phyloP scores from a whole-genome alignment of 2,113 vertebrate species.

The Chinchilla lanigera region DNA sequence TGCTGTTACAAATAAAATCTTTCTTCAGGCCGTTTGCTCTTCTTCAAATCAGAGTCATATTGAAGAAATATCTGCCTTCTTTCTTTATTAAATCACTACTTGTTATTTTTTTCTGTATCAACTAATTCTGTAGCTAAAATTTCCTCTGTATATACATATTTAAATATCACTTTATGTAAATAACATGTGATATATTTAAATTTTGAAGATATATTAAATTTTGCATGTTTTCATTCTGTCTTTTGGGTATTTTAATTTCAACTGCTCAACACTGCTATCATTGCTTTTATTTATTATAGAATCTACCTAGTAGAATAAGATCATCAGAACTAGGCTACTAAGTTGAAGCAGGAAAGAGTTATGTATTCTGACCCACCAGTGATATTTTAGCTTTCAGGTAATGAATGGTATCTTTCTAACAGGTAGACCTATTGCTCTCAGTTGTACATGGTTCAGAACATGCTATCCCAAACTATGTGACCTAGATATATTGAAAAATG shows the following conservation, averaged over 20 bases:
- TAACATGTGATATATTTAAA: background rate
- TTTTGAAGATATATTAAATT: background rate
- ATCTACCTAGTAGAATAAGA: background rate
- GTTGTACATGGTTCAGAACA: background rate
- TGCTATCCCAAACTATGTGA: background rate
- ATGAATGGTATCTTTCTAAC: background rate
- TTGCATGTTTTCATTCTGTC: background rate
- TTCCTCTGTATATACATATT: background rate
- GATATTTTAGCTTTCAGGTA: conserved; percentile 11
- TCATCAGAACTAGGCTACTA: background rate
- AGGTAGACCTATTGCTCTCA: background rate
- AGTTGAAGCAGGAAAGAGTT: background rate
- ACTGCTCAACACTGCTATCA: background rate
- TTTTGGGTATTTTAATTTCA: conserved; percentile 26
- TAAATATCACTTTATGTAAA: background rate
- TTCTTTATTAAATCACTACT: background rate
- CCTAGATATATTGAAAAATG: background rate
- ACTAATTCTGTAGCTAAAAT: background rate
- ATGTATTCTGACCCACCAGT: background rate
- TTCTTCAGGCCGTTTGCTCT: background rate
- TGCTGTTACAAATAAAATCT: background rate
- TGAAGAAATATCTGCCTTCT: background rate
- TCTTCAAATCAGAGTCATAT: background rate
- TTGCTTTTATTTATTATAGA: background rate
- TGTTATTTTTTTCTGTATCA: background rate